These are phyloP conservation scores for Odobenus rosmarus DNA, from an alignment of 2,113 vertebrate species.

Conservation along the genomic window DNA sequence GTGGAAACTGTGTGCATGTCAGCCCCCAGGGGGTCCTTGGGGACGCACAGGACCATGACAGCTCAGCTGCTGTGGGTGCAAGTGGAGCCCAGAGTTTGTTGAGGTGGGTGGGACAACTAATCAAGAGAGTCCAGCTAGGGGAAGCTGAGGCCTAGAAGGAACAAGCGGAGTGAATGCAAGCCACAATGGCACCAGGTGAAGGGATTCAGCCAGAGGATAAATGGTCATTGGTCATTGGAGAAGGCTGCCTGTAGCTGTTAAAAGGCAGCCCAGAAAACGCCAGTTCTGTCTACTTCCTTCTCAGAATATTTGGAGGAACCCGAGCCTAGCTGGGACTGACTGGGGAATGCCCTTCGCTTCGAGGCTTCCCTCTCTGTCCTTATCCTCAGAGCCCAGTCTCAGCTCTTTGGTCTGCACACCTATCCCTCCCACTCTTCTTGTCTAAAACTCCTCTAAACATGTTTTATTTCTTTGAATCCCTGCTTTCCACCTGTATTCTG, in stretches of 20 bases:
- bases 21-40: fast-evolving
- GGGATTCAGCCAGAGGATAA: not conserved
- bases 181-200: fast-evolving
- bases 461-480: not conserved
- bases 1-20: not conserved
- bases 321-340: no score
- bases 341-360: not conserved
- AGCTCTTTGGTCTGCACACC: no score
- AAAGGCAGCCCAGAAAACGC: not conserved
- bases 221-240: not conserved
- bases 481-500: not conserved
- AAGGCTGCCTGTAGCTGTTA: not conserved
- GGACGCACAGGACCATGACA: not conserved
- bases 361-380: fast-evolving
- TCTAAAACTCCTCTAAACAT: not conserved
- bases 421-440: not conserved
- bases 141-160: not conserved
- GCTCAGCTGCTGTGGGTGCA: fast-evolving
- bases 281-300: not conserved
- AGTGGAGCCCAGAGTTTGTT: not conserved
- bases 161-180: not conserved
- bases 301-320: not conserved
- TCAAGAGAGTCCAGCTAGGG: not conserved
- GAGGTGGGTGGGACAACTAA: not conserved
- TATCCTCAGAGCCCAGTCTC: not conserved